A percentile compares a stretch with the other conserved stretches of the same genome.
Conservation (phyloP, 2,113 vertebrate genomes). For the Scomber japonicus region DNA sequence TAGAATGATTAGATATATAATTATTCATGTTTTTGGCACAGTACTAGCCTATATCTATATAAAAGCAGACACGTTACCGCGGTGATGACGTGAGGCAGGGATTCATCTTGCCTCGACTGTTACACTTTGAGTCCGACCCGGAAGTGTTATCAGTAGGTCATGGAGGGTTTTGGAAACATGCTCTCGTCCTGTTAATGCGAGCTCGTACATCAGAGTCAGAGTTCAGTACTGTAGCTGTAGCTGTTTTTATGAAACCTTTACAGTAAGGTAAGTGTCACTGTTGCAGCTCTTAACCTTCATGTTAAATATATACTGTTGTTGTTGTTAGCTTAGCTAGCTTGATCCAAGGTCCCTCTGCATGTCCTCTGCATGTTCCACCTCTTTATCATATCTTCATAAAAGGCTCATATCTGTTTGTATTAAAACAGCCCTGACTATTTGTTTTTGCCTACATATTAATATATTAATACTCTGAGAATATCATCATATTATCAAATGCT, state of each 20-base stretch:
- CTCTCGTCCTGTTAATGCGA: neutral
- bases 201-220: neutral
- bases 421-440: neutral
- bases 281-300: neutral
- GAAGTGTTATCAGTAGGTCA: neutral
- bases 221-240: neutral
- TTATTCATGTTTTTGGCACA: no score
- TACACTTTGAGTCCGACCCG: constrained; percentile 46
- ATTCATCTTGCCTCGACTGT: constrained; percentile 12
- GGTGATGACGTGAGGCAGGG: neutral
- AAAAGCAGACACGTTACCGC: neutral
- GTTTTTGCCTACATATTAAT: neutral
- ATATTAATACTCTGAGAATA: no score
- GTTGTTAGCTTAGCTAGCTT: constrained; percentile 56
- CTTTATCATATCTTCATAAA: neutral
- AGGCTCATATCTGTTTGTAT: neutral
- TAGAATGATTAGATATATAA: no score
- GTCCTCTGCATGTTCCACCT: constrained; percentile 36
- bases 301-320: neutral
- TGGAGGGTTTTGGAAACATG: neutral
- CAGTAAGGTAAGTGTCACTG: constrained; percentile 23
- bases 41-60: no score
- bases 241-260: constrained; percentile 24
- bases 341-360: constrained; percentile 34
- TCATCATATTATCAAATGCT: neutral